Percentiles rank a stretch among this genome's conserved stretches.
phyloP scores from a whole-genome alignment of 2,113 vertebrate genomes.

The Chinchilla lanigera region DNA sequence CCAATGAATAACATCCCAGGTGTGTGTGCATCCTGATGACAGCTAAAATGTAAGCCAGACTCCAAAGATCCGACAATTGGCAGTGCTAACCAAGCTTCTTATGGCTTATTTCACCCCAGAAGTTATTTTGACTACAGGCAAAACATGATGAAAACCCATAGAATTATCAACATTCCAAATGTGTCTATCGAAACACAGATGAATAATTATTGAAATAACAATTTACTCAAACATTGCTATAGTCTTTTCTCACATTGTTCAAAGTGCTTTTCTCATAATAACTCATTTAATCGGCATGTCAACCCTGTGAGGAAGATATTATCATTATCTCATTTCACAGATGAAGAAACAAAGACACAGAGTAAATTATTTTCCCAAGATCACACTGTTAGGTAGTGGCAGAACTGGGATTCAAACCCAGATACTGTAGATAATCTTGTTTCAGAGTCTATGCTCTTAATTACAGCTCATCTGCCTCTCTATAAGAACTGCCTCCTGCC shows the following conservation, averaged over 20 bases:
- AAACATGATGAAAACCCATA: not conserved
- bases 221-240: not conserved
- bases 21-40: not conserved
- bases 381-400: not conserved
- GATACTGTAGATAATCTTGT: not conserved
- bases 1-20: not conserved
- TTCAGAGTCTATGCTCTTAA: not conserved
- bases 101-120: constrained; percentile 17
- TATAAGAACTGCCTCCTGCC: not conserved
- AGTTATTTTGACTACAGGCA: constrained; percentile 27
- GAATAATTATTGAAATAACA: not conserved
- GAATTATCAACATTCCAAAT: not conserved
- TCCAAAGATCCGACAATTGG: not conserved
- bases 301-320: not conserved
- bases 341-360: not conserved
- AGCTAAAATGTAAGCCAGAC: not conserved
- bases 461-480: not conserved
- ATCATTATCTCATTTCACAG: constrained; percentile 12
- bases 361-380: not conserved
- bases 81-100: not conserved
- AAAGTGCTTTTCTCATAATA: not conserved
- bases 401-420: not conserved
- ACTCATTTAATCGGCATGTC: not conserved
- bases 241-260: constrained; percentile 45
- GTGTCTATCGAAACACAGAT: not conserved